These are phyloP conservation scores for Oryzias woworae DNA, from an alignment of 2,113 vertebrate genomes.

Conservation along the genomic window DNA sequence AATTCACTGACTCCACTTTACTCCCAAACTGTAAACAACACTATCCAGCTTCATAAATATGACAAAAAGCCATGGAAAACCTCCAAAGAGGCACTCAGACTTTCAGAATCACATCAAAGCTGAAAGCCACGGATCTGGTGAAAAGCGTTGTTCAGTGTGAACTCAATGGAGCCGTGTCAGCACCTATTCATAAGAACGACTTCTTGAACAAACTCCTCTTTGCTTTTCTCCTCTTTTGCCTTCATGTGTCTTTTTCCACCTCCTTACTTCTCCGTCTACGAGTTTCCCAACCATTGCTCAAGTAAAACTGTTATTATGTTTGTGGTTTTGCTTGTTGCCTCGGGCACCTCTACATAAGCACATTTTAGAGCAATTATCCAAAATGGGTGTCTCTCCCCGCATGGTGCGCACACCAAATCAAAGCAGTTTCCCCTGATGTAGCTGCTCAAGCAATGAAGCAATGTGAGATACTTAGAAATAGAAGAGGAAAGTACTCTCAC, in stretches of 20 bases:
- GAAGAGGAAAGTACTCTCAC: constrained; percentile 29
- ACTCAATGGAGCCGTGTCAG: constrained; percentile 27
- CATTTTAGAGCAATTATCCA: constrained; percentile 74
- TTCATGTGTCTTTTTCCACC: background rate
- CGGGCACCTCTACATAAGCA: constrained; percentile 62
- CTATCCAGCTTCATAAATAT: constrained; percentile 42
- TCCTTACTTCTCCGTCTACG: constrained; percentile 25
- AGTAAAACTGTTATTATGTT: constrained; percentile 66
- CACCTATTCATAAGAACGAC: constrained; percentile 34
- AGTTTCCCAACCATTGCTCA: constrained; percentile 40
- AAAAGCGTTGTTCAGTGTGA: constrained; percentile 23
- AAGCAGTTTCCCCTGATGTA: constrained; percentile 54
- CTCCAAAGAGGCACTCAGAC: constrained; percentile 23
- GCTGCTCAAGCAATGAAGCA: constrained; percentile 60
- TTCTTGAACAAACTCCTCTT: constrained; percentile 34
- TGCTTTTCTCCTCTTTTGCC: constrained; percentile 4
- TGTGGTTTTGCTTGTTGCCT: constrained; percentile 60
- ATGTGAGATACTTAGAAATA: constrained; percentile 58
- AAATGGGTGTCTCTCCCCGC: constrained; percentile 65
- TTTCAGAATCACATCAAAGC: constrained; percentile 18
- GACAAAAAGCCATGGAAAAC: constrained; percentile 21
- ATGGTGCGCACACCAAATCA: constrained; percentile 59
- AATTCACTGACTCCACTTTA: constrained; percentile 56
- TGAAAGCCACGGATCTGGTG: constrained; percentile 29
- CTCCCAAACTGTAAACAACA: constrained; percentile 35